A percentile compares a stretch with the other conserved stretches of the same genome.
Conservation (phyloP, 2,113 vertebrate genomes). For the Aspiorhynchus laticeps region DNA sequence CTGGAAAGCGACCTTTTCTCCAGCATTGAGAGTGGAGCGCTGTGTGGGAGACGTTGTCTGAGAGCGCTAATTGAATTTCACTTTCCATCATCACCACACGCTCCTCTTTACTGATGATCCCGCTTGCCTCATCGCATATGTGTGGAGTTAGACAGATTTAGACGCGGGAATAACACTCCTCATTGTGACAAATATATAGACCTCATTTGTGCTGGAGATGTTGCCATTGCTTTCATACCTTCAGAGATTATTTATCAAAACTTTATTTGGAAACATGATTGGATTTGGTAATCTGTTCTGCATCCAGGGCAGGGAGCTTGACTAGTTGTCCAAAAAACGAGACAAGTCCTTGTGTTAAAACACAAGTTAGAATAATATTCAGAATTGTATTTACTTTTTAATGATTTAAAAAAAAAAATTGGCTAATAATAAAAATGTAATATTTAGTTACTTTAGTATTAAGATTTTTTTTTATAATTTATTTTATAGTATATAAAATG, state of each 20-base stretch:
- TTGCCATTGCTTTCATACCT: neutral
- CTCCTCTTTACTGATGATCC: conserved; percentile 32
- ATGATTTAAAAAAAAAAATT: too few species aligned
- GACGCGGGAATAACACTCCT: neutral
- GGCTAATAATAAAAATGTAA: too few species aligned
- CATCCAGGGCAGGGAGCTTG: neutral
- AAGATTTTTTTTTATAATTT: neutral
- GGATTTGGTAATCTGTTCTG: neutral
- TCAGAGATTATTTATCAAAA: neutral
- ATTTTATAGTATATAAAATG: neutral
- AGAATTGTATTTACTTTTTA: too few species aligned
- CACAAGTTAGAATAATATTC: too few species aligned
- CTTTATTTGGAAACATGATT: neutral
- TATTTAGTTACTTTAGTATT: too few species aligned
- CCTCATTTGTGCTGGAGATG: neutral
- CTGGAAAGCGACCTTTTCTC: conserved; percentile 35
- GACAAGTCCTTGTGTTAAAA: too few species aligned
- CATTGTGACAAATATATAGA: neutral
- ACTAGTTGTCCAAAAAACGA: neutral
- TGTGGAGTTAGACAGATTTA: conserved; percentile 14
- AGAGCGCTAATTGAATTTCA: conserved; percentile 49
- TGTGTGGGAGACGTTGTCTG: conserved; percentile 38
- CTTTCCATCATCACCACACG: conserved; percentile 26
- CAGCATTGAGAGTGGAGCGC: conserved; percentile 16
- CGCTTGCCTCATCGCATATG: neutral